Conservation (phyloP, 1,140 invertebrate genomes). For the Pomacea maculata region DNA sequence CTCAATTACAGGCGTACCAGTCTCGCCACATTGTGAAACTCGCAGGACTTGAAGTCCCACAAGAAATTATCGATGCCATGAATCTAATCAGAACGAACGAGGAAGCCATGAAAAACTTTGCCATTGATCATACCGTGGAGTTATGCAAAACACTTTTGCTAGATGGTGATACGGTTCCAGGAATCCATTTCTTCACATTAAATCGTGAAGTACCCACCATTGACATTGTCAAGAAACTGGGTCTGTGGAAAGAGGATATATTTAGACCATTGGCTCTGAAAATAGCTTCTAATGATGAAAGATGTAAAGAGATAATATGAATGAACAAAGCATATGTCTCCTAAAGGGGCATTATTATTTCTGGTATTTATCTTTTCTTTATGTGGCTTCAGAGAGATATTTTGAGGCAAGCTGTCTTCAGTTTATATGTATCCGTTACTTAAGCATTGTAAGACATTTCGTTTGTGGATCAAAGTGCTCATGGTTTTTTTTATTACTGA, state of each 20-base stretch:
- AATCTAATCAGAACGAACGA: slow-evolving; percentile 73
- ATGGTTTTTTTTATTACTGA: no score
- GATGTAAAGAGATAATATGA: slow-evolving; percentile 65
- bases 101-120: slow-evolving; percentile 72
- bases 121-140: slow-evolving; percentile 69
- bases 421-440: no score
- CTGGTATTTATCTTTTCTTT: no score
- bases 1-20: slow-evolving; percentile 67
- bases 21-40: slow-evolving; percentile 71
- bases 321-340: background rate
- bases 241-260: slow-evolving; percentile 69
- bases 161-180: slow-evolving; percentile 63
- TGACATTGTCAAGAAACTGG: slow-evolving; percentile 70
- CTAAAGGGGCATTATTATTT: background rate
- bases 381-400: no score
- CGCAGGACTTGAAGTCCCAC: slow-evolving; percentile 72
- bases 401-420: no score
- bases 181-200: slow-evolving; percentile 76
- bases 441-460: no score
- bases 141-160: slow-evolving; percentile 71
- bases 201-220: slow-evolving; percentile 73
- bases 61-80: slow-evolving; percentile 69
- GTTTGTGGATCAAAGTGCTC: no score
- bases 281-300: slow-evolving; percentile 67
- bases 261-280: slow-evolving; percentile 71